Conservation (phyloP, 2,113 vertebrate species). For the Ailurus styani region DNA sequence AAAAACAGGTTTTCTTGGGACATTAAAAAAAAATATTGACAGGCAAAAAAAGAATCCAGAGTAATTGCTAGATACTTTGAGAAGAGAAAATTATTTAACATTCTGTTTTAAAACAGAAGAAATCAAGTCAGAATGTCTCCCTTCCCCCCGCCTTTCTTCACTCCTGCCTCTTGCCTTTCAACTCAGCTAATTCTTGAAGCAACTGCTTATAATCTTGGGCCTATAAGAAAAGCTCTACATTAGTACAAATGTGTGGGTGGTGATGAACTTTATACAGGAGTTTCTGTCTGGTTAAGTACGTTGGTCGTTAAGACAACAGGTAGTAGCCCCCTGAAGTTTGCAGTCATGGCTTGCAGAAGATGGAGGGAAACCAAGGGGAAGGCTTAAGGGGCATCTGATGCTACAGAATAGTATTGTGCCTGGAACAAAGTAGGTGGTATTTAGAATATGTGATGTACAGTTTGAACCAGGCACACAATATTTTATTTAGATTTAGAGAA, state of each 20-base stretch:
- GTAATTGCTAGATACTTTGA: neutral
- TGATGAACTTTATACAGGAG: neutral
- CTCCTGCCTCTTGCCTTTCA: neutral
- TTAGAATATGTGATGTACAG: neutral
- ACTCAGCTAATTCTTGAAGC: neutral
- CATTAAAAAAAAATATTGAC: neutral
- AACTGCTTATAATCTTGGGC: neutral
- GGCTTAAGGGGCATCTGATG: neutral
- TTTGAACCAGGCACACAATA: neutral
- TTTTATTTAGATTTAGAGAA: neutral
- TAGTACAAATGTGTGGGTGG: neutral
- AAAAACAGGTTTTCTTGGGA: neutral
- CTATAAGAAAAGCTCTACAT: neutral
- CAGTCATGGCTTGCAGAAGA: neutral
- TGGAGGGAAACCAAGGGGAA: neutral
- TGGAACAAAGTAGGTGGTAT: neutral
- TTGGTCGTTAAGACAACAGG: neutral
- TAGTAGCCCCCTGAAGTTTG: neutral
- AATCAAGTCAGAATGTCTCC: neutral
- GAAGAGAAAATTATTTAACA: neutral
- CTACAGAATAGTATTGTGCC: neutral
- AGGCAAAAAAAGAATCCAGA: neutral
- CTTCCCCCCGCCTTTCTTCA: too few relatives aligned
- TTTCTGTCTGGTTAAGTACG: neutral
- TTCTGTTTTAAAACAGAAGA: neutral